Conservation (phyloP, 1,140 invertebrate species). For the Apis cerana region DNA sequence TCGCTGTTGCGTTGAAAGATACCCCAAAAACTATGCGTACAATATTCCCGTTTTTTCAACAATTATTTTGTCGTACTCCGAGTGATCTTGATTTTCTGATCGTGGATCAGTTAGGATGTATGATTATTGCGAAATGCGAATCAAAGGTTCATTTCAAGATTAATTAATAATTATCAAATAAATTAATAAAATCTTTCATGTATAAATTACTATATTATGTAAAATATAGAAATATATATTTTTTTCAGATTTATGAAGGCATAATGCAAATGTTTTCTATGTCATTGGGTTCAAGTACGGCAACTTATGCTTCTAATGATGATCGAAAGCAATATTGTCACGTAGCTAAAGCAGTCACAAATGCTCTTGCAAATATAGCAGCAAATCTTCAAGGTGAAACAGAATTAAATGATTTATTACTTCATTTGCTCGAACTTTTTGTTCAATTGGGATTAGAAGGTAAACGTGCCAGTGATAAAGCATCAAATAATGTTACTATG, state of each 20-base stretch:
- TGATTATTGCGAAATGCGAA: constrained; percentile 96
- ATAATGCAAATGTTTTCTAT: constrained; percentile 99
- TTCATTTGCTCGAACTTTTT: constrained; percentile 95
- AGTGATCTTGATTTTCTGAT: constrained; percentile 95
- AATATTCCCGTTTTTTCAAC: constrained; percentile 98
- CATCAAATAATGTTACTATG: constrained; percentile 83
- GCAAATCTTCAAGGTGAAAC: constrained; percentile 94
- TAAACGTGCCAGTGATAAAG: constrained; percentile 95
- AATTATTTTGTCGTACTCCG: constrained; percentile 95
- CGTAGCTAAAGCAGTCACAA: constrained; percentile 96
- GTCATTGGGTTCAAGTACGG: constrained; percentile 94
- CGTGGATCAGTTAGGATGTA: constrained; percentile 97
- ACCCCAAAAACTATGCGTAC: constrained; percentile 95
- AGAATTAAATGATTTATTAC: constrained; percentile 93
- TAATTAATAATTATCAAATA: not conserved
- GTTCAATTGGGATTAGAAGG: constrained; percentile 98
- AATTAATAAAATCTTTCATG: not conserved
- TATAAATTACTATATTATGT: not conserved
- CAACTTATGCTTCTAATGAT: constrained; percentile 90
- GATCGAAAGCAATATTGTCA: constrained; percentile 92
- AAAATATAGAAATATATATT: constrained; percentile 16
- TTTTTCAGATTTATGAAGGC: constrained; percentile 90
- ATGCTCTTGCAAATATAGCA: constrained; percentile 96
- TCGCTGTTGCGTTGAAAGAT: constrained; percentile 96
- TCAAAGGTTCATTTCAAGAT: constrained; percentile 77